A percentile compares a stretch with the other conserved stretches of the same genome.
These are phyloP conservation scores for Clepsis dumicolana DNA, from an alignment of 2,888 invertebrate species.

Conservation along the genomic window DNA sequence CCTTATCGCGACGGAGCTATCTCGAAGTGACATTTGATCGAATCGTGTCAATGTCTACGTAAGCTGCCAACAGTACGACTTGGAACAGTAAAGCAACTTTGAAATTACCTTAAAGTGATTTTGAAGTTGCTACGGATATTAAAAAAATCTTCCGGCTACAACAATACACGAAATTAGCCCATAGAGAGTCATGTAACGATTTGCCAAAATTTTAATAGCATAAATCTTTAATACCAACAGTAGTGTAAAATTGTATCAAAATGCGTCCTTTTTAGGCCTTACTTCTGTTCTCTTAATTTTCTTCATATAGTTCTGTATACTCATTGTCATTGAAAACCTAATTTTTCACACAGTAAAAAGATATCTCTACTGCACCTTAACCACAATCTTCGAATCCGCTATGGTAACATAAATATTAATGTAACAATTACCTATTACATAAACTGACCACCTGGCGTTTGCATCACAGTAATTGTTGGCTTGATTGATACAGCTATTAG, in stretches of 20 bases:
- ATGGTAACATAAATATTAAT: constrained; percentile 61
- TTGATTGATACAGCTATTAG: constrained; percentile 65
- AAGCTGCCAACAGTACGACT: constrained; percentile 25
- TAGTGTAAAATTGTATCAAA: too few relatives aligned
- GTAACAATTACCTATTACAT: constrained; percentile 66
- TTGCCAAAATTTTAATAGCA: too few relatives aligned
- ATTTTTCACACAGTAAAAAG: not conserved
- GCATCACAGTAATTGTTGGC: constrained; percentile 65
- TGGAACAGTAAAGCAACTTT: constrained; percentile 39
- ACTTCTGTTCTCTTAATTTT: not conserved
- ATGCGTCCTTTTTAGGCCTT: too few relatives aligned
- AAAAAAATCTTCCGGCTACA: too few relatives aligned
- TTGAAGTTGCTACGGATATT: too few relatives aligned
- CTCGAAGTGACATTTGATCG: constrained; percentile 47
- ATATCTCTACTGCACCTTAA: constrained; percentile 26
- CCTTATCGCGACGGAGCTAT: constrained; percentile 36
- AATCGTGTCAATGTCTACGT: constrained; percentile 55
- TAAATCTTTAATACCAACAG: too few relatives aligned
- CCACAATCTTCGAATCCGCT: constrained; percentile 22
- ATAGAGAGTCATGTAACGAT: too few relatives aligned
- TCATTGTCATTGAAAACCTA: not conserved
- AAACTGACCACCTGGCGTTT: constrained; percentile 72
- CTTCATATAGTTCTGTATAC: not conserved
- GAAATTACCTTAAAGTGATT: not conserved
- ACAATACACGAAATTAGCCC: too few relatives aligned